Evolutionary conservation across 2,113 vertebrate species (phyloP), one percentile per base, ranked within the genome.

Genomic region (Bostrychus sinensis): DNA sequence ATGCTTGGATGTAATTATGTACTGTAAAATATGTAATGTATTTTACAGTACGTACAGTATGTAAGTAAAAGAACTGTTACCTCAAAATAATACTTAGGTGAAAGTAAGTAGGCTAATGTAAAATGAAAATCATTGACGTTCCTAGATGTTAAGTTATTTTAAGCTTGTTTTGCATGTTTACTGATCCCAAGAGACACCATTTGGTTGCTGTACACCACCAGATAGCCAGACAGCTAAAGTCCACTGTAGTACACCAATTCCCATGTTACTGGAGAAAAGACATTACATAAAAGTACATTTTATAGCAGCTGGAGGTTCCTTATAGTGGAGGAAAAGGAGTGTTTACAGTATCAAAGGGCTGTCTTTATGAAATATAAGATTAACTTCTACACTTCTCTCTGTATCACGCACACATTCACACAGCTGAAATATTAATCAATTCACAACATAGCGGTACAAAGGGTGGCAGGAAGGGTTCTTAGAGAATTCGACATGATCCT

Each of bases 401-500:
- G 42, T 13, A n/a, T 39, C 51, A 38, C 30, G 64, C 46, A 53
- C 66, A 62, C 42, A 65, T 45, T 46, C 30, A 25, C 56, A 42
- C 13, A 41, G 9, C 85, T 86, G 0, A 85, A 89, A 86, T 91
- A 89, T 91, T 76, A 65, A 91, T 87, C 38, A 61, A 63, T 80
- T 86, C 64, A 69, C 63, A 70, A 72, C 36, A 10, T 57, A 72
- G 61, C 74, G 74, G 66, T 87, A 84, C 74, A 88, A 86, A 79
- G 78, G 67, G 56, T 57, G 56, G 57, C 45, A 67, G 74, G 70
- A 50, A 25, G 46, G 62, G 62, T 90, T 91, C 88, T 87, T 86
- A 79, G 63, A 86, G 86, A 91, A 90, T 90, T 89, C 71, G 82
- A 79, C 89, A 87, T 86, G 82, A 81, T 87, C 88, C 72, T 72